Base-by-base conservation (phyloP, 2,797 vertebrate genomes). In the Gephyroberyx darwinii region DNA sequence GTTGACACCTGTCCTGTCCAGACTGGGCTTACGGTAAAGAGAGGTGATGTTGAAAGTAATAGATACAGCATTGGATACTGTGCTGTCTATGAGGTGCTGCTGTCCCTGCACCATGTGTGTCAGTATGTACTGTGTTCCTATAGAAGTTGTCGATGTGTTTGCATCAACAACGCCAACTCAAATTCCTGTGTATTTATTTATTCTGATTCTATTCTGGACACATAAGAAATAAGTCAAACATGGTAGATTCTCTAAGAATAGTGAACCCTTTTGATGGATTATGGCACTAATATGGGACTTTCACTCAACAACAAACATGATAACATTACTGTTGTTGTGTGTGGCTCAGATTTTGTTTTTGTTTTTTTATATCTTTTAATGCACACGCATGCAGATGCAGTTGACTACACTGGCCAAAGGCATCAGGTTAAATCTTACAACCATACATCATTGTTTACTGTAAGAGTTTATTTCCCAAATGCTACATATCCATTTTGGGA, bases 1-100 rank as follows among this genome's bases (percentile, higher is more conserved):
- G 4, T 17, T 66, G 35, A 82, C 45, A 65, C 7, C 35, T 57
- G 39, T 65, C 1, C 54, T 51, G 26, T 55, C 5, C 16, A 52
- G 2, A 60, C 30, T 0, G 2, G 53, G n/a, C 12, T 20, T 47
- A 33, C 14, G 26, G 48, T 19, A 53, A 10, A 72, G 19, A 69
- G 19, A 65, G 50, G 35, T 48, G 17, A 55, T 30, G 5, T 5
- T 69, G 0, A 37, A 20, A 53, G 26, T 22, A 45, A 43, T 17
- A 30, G 2, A 48, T 2, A 50, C 1, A 37, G 55, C n/a, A 39
- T 4, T 50, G 22, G 7, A 50, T 37, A 51, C 13, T 41, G 14
- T 19, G 0, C n/a, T 67, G 48, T 51, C 13, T 47, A 33, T 17
- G 16, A 51, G 14, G 45, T 26, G 10, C n/a, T 3, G 19, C 3